phyloP scores from a whole-genome alignment of 2,113 vertebrate genomes.

The Zosterops borbonicus region DNA sequence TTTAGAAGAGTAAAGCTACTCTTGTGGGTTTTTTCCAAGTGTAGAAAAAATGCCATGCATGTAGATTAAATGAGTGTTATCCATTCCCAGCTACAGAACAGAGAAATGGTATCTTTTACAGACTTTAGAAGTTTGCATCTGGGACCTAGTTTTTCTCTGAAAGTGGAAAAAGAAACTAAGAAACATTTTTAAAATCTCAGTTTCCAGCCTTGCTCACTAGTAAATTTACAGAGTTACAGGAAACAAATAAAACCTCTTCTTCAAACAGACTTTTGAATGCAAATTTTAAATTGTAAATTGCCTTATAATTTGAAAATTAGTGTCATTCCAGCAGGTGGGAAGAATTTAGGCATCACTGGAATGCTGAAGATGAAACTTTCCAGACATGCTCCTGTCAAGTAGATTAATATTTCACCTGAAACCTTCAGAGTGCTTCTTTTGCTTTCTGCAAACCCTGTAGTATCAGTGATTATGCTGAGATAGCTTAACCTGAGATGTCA shows the following conservation, averaged over 20 bases:
- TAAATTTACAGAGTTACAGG: background rate
- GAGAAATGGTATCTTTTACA: background rate
- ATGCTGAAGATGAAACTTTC: constrained; percentile 44
- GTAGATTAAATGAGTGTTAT: background rate
- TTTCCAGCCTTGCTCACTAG: background rate
- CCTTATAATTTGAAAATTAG: background rate
- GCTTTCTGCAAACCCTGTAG: background rate
- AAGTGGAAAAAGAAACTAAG: background rate
- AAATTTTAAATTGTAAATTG: background rate
- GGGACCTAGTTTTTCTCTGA: background rate
- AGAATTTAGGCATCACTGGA: background rate
- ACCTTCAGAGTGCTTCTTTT: background rate
- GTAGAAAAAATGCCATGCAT: background rate
- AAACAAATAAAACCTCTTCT: background rate
- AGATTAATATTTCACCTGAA: constrained; percentile 42
- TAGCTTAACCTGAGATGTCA: constrained; percentile 8
- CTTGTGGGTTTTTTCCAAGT: background rate
- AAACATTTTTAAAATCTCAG: background rate
- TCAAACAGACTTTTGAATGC: background rate
- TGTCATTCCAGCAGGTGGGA: background rate
- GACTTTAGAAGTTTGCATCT: background rate
- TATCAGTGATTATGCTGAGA: background rate
- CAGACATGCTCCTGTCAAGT: constrained; percentile 11
- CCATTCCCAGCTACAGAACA: background rate
- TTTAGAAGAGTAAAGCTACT: background rate